phyloP scores from a whole-genome alignment of 2,797 vertebrate genomes.

The Falco concolor region DNA sequence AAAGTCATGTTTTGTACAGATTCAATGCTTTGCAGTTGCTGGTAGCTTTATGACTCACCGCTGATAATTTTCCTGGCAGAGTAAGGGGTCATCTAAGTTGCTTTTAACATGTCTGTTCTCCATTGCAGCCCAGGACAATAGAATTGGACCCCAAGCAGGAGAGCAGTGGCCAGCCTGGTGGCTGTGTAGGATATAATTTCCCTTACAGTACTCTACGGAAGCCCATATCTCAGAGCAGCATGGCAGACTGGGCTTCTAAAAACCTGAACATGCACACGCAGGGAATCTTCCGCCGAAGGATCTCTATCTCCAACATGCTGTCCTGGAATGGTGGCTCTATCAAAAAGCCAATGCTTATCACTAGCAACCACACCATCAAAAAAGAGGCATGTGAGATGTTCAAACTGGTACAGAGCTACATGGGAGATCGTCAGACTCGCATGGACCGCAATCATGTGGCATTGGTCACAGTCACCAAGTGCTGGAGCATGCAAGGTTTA shows the following conservation, averaged over 20 bases:
- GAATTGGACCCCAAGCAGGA: constrained; percentile 77
- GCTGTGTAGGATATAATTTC: constrained; percentile 70
- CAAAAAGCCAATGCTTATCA: constrained; percentile 91
- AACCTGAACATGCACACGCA: constrained; percentile 92
- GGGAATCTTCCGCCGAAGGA: constrained; percentile 86
- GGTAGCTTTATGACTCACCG: not conserved
- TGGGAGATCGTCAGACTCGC: constrained; percentile 87
- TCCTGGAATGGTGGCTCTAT: constrained; percentile 90
- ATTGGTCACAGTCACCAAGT: constrained; percentile 83
- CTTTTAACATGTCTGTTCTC: not conserved
- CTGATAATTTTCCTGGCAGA: not conserved
- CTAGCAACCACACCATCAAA: constrained; percentile 82
- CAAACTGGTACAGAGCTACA: constrained; percentile 90
- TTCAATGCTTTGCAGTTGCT: not conserved
- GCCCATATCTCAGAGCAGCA: constrained; percentile 79
- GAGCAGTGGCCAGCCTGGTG: constrained; percentile 64
- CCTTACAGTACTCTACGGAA: constrained; percentile 81
- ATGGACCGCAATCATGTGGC: constrained; percentile 84
- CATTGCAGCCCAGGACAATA: constrained; percentile 73
- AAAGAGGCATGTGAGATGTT: constrained; percentile 93
- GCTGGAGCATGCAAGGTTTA: constrained; percentile 87
- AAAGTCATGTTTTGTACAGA: not conserved
- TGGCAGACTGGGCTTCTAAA: constrained; percentile 90
- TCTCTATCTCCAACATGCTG: constrained; percentile 91
- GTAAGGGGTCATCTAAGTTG: not conserved